Conservation (phyloP, 1,140 invertebrate species). For the Acromyrmex heyeri region DNA sequence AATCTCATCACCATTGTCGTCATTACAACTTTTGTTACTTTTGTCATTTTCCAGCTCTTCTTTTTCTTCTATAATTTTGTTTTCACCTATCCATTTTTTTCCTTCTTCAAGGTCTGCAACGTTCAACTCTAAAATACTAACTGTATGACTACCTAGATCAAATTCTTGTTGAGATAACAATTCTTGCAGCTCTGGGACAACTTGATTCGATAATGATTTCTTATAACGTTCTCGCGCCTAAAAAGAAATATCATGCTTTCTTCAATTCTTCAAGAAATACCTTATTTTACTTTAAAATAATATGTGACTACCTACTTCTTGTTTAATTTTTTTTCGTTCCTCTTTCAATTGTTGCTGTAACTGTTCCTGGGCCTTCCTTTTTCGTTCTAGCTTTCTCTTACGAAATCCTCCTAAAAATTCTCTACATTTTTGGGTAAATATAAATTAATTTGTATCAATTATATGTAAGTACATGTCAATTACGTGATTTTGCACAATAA, state of each 20-base stretch:
- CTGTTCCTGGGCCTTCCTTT: conserved; percentile 90
- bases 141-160: conserved; percentile 91
- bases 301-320: conserved; percentile 87
- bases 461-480: neutral
- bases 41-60: conserved; percentile 82
- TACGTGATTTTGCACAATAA: conserved; percentile 20
- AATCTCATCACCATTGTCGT: conserved; percentile 81
- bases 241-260: conserved; percentile 32
- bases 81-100: conserved; percentile 91
- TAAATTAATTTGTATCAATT: neutral
- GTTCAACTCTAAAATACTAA: conserved; percentile 91
- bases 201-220: conserved; percentile 88
- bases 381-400: conserved; percentile 91
- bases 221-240: conserved; percentile 90
- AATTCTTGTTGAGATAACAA: conserved; percentile 89
- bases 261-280: neutral
- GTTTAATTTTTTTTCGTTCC: conserved; percentile 91
- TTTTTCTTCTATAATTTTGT: conserved; percentile 87
- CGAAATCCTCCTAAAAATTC: conserved; percentile 93
- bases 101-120: conserved; percentile 89
- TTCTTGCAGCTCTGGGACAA: conserved; percentile 90
- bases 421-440: conserved; percentile 80
- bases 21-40: conserved; percentile 79
- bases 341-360: conserved; percentile 90
- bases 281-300: neutral